Conservation (phyloP, 2,888 invertebrate genomes). For the Phania funesta region DNA sequence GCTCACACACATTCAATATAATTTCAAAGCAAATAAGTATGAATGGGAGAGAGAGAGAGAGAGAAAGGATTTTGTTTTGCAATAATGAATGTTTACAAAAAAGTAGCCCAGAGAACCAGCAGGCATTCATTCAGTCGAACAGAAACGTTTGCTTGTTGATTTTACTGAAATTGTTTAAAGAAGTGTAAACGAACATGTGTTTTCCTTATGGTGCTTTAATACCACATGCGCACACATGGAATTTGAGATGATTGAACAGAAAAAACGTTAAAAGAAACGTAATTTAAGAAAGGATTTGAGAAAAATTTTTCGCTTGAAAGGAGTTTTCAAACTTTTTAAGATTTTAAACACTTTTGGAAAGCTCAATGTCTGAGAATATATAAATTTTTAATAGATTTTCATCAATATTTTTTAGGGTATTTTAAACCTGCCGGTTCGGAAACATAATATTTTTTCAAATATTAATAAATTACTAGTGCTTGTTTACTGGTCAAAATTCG, state of each 20-base stretch:
- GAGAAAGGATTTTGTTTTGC: not conserved
- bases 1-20: not conserved
- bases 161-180: slow-evolving; percentile 26
- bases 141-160: slow-evolving; percentile 18
- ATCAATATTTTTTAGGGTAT: too few species aligned
- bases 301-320: not conserved
- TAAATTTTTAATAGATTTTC: too few species aligned
- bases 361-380: too few species aligned
- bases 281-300: not conserved
- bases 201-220: slow-evolving; percentile 30
- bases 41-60: not conserved
- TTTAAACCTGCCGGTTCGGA: too few species aligned
- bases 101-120: not conserved
- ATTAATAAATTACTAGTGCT: too few species aligned
- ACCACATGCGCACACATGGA: slow-evolving; percentile 15
- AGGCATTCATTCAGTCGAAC: not conserved
- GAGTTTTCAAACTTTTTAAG: too few species aligned
- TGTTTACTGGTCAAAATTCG: too few species aligned
- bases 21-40: not conserved
- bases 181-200: slow-evolving; percentile 51
- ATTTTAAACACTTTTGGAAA: too few species aligned
- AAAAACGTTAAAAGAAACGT: not conserved
- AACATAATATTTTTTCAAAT: too few species aligned
- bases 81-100: slow-evolving; percentile 9
- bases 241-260: not conserved